phyloP scores from a whole-genome alignment of 2,113 vertebrate species.

The Petrocephalus zakoni region DNA sequence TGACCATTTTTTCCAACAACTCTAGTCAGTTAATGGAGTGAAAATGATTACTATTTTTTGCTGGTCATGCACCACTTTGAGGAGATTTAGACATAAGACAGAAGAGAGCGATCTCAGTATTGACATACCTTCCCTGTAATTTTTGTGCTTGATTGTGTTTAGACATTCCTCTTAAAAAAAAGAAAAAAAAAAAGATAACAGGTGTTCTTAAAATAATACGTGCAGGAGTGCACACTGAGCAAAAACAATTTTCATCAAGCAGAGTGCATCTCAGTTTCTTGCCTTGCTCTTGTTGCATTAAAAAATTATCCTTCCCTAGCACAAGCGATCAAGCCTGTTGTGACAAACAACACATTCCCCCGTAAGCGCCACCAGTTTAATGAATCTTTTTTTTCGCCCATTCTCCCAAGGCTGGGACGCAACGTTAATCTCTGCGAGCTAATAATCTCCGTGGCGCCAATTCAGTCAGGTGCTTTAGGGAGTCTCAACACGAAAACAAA shows the following conservation, averaged over 20 bases:
- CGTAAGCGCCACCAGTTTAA: background rate
- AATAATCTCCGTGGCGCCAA: background rate
- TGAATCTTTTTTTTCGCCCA: background rate
- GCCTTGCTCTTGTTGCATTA: background rate
- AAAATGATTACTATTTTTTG: background rate
- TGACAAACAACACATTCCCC: background rate
- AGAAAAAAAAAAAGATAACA: background rate
- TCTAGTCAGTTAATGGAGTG: background rate
- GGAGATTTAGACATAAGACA: background rate
- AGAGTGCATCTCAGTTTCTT: background rate
- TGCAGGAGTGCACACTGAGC: background rate
- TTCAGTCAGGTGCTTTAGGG: background rate
- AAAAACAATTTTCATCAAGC: background rate
- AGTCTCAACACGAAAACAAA: background rate
- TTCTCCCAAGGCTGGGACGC: background rate
- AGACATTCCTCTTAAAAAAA: background rate
- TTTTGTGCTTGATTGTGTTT: background rate
- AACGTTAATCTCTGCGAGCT: background rate
- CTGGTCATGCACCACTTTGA: background rate
- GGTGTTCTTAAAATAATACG: background rate
- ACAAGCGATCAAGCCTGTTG: background rate
- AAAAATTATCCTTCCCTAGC: background rate
- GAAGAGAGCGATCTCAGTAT: background rate
- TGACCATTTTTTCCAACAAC: background rate
- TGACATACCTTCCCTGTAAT: background rate